Evolutionary conservation across 2,888 invertebrate species (phyloP), one percentile per base, ranked within the genome.

Genomic region (Diplazon laetatorius): DNA sequence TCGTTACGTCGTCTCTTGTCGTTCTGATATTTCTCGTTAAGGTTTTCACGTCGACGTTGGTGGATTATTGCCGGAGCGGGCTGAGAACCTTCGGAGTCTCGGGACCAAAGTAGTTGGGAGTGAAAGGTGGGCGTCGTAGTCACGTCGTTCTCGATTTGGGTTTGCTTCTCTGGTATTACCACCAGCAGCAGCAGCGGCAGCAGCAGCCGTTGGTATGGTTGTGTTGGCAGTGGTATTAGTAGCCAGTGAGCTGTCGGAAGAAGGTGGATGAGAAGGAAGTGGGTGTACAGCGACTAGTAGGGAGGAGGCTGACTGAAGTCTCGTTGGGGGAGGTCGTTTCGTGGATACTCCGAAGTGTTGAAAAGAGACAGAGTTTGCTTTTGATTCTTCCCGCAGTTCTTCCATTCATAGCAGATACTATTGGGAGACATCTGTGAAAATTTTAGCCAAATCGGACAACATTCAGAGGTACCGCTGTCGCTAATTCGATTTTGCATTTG

Each of bases 21-120:
- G 69, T 10, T 65, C 70, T 60, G 50, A 74, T 59, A 70, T 70
- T n/a, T 44, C 66, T 74, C 69, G 70, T 70, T 55, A 60, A 73
- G 50, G 70, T 74, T 70, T n/a, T n/a, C n/a, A 9, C 35, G 18
- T 14, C 57, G 57, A 57, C n/a, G n/a, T n/a, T n/a, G n/a, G 57
- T 57, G 52, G n/a, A 8, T 22, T 52, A 30, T 30, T 30, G 30
- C 4, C 30, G 30, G 30, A n/a, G 12, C 50, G 10, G 6, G 10
- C 8, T 4, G 55, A 37, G 37, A 57, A 57, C 37, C 37, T n/a
- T n/a, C n/a, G 37, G n/a, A 59, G 59, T 39, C 59, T 68, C 66
- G 63, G n/a, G n/a, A n/a, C n/a, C 65, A 73, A 78, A 78, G 77
- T 78, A 73, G 73, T 69, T 69, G 77, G 63, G 73, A 78, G 68